A percentile compares a stretch with the other conserved stretches of the same genome.
Conservation (phyloP, 2,113 vertebrate genomes). For the Genyomyrus donnyi region DNA sequence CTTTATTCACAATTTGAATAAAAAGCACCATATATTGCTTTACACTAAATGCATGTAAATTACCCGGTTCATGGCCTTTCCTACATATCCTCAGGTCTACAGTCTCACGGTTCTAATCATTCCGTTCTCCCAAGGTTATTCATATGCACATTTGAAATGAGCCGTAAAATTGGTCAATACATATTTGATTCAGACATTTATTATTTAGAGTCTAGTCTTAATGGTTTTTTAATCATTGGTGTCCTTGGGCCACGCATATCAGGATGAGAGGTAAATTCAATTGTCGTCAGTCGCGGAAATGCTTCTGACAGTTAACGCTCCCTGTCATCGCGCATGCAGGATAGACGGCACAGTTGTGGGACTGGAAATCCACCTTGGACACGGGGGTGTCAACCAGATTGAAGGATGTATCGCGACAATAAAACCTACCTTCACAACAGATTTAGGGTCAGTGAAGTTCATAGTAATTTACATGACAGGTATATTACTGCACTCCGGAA, state of each 20-base stretch:
- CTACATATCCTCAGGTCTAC: neutral
- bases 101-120: neutral
- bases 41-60: neutral
- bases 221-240: constrained; percentile 13
- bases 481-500: neutral
- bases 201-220: neutral
- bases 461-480: neutral
- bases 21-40: neutral
- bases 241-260: neutral
- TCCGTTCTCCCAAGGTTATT: neutral
- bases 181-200: neutral
- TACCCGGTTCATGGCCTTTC: neutral
- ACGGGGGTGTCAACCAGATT: neutral
- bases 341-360: neutral
- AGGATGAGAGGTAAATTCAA: neutral
- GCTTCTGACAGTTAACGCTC: neutral
- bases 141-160: constrained; percentile 5
- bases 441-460: neutral
- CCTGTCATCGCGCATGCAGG: neutral
- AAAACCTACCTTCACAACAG: neutral
- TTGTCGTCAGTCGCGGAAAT: neutral
- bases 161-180: constrained; percentile 3
- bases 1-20: neutral
- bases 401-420: neutral
- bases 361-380: neutral